Conservation (phyloP, 2,797 vertebrate species). For the Rhabdophis nuchalis region DNA sequence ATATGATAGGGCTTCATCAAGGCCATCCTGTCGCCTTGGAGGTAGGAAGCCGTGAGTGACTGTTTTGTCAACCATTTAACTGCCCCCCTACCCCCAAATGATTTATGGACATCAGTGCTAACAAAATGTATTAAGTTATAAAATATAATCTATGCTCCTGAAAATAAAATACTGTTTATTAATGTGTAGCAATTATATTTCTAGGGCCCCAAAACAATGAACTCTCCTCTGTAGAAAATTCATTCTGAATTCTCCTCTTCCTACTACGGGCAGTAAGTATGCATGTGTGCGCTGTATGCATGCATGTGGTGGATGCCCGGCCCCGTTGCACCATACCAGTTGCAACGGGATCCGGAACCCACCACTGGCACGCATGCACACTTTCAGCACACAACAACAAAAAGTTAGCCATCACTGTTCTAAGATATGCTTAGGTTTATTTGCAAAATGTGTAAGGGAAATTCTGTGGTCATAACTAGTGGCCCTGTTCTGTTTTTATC, state of each 20-base stretch:
- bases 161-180: background rate
- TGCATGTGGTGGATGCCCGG: no score
- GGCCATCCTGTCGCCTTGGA: background rate
- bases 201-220: background rate
- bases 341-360: no score
- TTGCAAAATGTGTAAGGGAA: background rate
- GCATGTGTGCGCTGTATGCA: no score
- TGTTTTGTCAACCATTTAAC: background rate
- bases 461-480: background rate
- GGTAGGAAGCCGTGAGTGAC: background rate
- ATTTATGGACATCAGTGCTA: background rate
- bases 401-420: no score
- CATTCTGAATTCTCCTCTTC: background rate
- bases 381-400: no score
- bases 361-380: no score
- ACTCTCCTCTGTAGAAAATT: background rate
- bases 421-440: background rate
- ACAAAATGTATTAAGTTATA: background rate
- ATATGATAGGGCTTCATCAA: background rate
- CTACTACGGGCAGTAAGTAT: no score
- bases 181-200: background rate
- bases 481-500: background rate
- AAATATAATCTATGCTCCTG: background rate
- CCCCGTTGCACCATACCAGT: no score
- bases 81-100: background rate